These are phyloP conservation scores for Hydraecia micacea DNA, from an alignment of 2,888 invertebrate species.

Conservation along the genomic window DNA sequence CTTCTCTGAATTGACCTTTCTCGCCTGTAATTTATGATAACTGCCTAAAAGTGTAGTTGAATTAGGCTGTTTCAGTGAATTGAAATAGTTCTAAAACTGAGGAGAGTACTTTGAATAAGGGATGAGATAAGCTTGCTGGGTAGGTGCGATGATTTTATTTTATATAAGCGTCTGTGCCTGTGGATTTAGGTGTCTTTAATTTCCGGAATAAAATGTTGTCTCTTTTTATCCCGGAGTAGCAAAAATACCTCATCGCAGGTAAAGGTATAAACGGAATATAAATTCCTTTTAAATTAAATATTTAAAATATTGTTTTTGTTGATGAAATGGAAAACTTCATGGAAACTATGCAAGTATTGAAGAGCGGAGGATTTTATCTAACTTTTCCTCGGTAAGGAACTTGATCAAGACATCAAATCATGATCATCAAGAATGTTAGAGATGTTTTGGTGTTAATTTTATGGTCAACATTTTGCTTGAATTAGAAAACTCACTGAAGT, in stretches of 20 bases:
- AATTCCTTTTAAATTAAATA: neutral
- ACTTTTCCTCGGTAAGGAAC: neutral
- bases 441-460: neutral
- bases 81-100: constrained; percentile 34
- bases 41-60: constrained; percentile 5
- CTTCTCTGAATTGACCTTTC: constrained; percentile 7
- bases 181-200: constrained; percentile 22
- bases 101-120: constrained; percentile 4
- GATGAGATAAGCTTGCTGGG: neutral
- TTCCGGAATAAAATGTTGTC: constrained; percentile 15
- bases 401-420: neutral
- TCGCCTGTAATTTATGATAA: constrained; percentile 21
- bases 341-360: neutral
- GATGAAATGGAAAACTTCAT: neutral
- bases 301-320: neutral
- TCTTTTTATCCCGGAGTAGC: neutral
- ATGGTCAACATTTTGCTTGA: neutral
- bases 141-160: neutral
- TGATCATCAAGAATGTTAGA: neutral
- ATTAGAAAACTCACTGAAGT: neutral
- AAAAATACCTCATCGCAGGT: no score
- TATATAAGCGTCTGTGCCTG: neutral
- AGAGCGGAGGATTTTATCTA: neutral
- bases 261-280: neutral
- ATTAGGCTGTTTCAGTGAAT: constrained; percentile 16